These are phyloP conservation scores for Naso thynnoides DNA, from an alignment of 2,797 vertebrate genomes.

Conservation along the genomic window DNA sequence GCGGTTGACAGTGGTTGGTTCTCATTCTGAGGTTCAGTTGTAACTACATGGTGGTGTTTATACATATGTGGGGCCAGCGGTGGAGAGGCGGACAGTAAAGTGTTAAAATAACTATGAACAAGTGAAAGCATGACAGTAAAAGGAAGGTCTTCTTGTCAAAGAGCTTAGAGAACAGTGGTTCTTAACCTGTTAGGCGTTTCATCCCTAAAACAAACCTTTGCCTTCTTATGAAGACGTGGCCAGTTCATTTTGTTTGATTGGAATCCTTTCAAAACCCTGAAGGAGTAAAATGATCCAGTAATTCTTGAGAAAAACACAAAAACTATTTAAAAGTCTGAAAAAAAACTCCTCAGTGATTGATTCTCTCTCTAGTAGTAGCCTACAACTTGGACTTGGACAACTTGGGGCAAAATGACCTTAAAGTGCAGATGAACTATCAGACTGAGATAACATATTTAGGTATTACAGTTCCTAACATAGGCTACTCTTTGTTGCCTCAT, in stretches of 20 bases:
- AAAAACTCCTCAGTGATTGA: too few relatives aligned
- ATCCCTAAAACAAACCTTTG: slow-evolving; percentile 6
- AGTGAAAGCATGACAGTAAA: slow-evolving; percentile 53
- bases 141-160: not conserved
- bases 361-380: too few relatives aligned
- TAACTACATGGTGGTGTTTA: slow-evolving; percentile 62
- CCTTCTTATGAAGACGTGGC: not conserved
- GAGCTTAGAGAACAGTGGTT: slow-evolving; percentile 18
- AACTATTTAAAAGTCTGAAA: not conserved
- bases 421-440: not conserved
- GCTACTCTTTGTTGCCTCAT: not conserved
- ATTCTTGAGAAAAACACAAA: not conserved
- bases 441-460: not conserved
- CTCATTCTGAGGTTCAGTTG: slow-evolving; percentile 60
- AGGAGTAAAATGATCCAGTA: not conserved
- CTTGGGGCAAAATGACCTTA: not conserved
- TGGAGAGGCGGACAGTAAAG: slow-evolving; percentile 51
- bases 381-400: too few relatives aligned
- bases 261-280: not conserved
- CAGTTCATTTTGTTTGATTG: slow-evolving; percentile 3
- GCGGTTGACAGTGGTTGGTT: slow-evolving; percentile 56
- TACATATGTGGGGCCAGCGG: slow-evolving; percentile 42
- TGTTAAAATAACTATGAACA: slow-evolving; percentile 61
- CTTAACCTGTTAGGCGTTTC: slow-evolving; percentile 5
- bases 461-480: not conserved